Base-by-base conservation (phyloP, 2,797 vertebrate genomes). In the Novumbra hubbsi region DNA sequence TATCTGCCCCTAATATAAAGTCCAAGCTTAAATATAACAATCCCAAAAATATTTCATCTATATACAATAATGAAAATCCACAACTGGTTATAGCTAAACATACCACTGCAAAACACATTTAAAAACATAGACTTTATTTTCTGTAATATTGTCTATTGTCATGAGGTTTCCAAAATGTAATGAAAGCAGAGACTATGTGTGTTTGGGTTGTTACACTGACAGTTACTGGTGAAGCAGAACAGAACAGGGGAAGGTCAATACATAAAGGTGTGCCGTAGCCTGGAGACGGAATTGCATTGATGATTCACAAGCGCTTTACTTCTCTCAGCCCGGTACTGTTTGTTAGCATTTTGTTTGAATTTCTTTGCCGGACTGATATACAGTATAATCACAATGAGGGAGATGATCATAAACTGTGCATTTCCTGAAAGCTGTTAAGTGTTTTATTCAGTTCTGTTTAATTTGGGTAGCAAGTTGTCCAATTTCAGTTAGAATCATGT, bases 231-330 rank as follows among this genome's bases (percentile, higher is more conserved):
- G 75, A 83, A 78, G 77, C 78, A 84, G 84, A 86, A 79, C 78
- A 76, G 85, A 86, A 79, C 78, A 76, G 85, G 76, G 81, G 38
- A 68, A 84, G 81, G 76, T 77, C 74, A 62, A 70, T 82, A 74
- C 77, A 83, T 84, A 89, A 86, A 83, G 79, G 82, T 83, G 76
- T 73, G 75, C 48, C 70, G 28, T 80, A 75, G 83, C 82, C 86
- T 74, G 28, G 75, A 86, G 90, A 89, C 73, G 82, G 75, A 80
- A 76, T 78, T 30, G 63, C 82, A 80, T 78, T 50, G 75, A 78
- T 83, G 80, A 89, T 72, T 88, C 77, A 85, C 52, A 82, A 75
- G 41, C 76, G 65, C 74, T 57, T 72, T 63, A 74, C 70, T 65
- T 77, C 65, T 80, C 68, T 3, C 34, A 45, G 24, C 63, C 17